phyloP scores from a whole-genome alignment of 2,797 vertebrate species.

The Coendou prehensilis region DNA sequence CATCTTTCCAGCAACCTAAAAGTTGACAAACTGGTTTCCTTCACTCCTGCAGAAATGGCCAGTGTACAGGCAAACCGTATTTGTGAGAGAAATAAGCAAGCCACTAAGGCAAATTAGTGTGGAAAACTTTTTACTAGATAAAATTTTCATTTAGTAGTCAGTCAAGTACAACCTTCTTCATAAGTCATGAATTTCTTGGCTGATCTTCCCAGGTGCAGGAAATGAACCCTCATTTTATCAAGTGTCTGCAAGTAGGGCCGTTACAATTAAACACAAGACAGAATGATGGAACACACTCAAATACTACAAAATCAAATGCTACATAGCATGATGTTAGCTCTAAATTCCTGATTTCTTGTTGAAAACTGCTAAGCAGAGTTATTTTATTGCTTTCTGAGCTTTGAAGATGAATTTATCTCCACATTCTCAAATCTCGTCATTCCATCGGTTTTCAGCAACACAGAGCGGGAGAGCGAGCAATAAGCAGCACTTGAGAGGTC shows the following conservation, averaged over 20 bases:
- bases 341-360: background rate
- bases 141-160: slow-evolving; percentile 52
- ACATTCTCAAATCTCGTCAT: background rate
- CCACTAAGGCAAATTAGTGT: background rate
- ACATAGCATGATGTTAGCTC: background rate
- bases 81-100: background rate
- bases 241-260: background rate
- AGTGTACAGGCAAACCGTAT: background rate
- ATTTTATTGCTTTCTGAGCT: slow-evolving; percentile 35
- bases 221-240: slow-evolving; percentile 32
- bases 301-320: background rate
- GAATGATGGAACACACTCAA: background rate
- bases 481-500: background rate
- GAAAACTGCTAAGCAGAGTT: background rate
- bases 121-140: slow-evolving; percentile 38
- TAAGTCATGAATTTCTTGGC: slow-evolving; percentile 35
- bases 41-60: background rate
- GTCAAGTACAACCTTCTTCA: slow-evolving; percentile 3
- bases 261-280: background rate
- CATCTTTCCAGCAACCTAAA: background rate
- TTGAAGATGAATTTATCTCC: background rate
- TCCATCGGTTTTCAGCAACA: background rate
- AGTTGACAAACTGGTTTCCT: background rate
- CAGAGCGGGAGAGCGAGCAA: background rate
- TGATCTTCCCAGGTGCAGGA: slow-evolving; percentile 19